Conservation (phyloP, 2,888 invertebrate genomes). For the Gisinianus flammeolus region DNA sequence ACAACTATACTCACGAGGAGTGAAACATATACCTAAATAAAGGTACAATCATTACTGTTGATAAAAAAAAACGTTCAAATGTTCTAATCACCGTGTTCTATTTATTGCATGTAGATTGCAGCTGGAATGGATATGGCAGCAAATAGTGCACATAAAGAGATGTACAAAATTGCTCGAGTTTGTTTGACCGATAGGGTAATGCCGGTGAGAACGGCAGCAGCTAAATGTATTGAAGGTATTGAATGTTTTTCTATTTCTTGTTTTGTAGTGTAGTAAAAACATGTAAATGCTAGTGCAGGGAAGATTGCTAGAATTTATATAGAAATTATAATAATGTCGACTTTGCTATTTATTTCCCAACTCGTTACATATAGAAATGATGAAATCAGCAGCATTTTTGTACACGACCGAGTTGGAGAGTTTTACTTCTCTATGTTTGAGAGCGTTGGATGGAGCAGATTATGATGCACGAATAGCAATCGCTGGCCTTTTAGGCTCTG, state of each 20-base stretch:
- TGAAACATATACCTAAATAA: too few relatives aligned
- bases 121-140: conserved; percentile 96
- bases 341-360: too few relatives aligned
- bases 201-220: conserved; percentile 90
- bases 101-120: conserved; percentile 69
- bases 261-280: too few relatives aligned
- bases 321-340: too few relatives aligned
- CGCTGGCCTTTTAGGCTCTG: conserved; percentile 85
- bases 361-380: too few relatives aligned
- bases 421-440: conserved; percentile 86
- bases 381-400: conserved; percentile 52
- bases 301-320: too few relatives aligned
- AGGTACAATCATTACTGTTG: too few relatives aligned
- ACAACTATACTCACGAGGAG: too few relatives aligned
- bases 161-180: conserved; percentile 87
- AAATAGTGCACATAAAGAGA: conserved; percentile 81
- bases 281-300: too few relatives aligned
- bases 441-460: conserved; percentile 89
- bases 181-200: conserved; percentile 83
- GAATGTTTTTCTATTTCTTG: too few relatives aligned
- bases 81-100: too few relatives aligned
- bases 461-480: conserved; percentile 91
- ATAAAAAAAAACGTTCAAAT: too few relatives aligned
- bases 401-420: conserved; percentile 86
- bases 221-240: conserved; percentile 66